Base-by-base conservation (phyloP, 2,113 vertebrate species). In the Paedocypris sp. region DNA sequence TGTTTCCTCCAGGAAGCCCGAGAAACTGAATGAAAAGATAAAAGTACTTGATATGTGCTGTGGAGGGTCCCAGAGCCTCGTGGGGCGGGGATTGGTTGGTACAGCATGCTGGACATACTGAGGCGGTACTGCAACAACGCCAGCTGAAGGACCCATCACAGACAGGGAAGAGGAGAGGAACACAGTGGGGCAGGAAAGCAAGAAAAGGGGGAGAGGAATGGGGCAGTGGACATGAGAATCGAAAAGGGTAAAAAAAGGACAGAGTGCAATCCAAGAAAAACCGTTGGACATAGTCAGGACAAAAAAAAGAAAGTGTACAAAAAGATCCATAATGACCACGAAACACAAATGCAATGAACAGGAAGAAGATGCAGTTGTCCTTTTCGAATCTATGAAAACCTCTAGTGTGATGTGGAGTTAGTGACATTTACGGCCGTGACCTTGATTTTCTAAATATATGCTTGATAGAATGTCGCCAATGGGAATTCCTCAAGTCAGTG, bases 21-120 rank as follows among this genome's bases (percentile, higher is more conserved):
- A 71, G 62, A 68, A 76, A 78, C 53, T 63, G 73, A 81, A 76
- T 80, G 75, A 86, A 90, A 86, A 88, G 85, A 76, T 88, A 86
- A 69, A 82, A 90, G 89, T 97, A 98, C 94, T 95, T 97, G 93
- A 84, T 96, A 97, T 84, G 91, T 90, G n/a, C n/a, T n/a, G 88
- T 95, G 89, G 83, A 92, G 87, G 86, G 85, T 89, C 90, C 89
- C 92, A 88, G 88, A 89, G 86, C 91, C 87, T 83, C 89, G 81
- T 77, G 88, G 87, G 87, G 82, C 85, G 79, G 84, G 85, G 81
- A n/a, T n/a, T n/a, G 85, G 82, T 83, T 89, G 87, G 86, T 84
- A 85, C 87, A 85, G 88, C 88, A 88, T 86, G 86, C 89, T 93
- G 92, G 90, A 94, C 85, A 95, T 85, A 91, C 88, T 93, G 88